Evolutionary conservation across 2,888 invertebrate species (phyloP), one percentile per base, ranked within the genome.

Genomic region (Graphium colonna): DNA sequence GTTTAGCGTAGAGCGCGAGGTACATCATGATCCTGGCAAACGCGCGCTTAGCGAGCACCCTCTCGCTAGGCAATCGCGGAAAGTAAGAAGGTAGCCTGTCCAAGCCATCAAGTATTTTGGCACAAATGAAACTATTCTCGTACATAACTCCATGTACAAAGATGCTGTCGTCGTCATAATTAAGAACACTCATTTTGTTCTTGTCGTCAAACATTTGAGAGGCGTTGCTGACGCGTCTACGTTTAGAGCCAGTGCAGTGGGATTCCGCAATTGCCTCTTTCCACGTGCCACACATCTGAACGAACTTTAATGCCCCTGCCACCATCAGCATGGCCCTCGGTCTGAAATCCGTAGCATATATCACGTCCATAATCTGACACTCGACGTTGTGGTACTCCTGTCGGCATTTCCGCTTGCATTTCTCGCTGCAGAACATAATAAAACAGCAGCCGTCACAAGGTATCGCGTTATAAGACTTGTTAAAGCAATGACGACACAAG

Each of bases 401-500:
- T 5, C 50, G 7, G 9, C 62, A 59, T 12, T 28, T 36, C n/a
- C 51, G 18, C 41, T 53, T 53, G 41, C 62, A 62, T 13, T 52
- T 31, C 1, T 56, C 40, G 18, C 43, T 44, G 13, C 62, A 62
- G 41, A 62, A 62, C 40, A 62, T 26, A 15, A 47, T 55, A 16
- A 15, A 55, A 31, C 60, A 60, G 28, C 62, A 62, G n/a, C 38
- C 45, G 0, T 59, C 44, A 45, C 60, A 61, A 4, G 61, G 58
- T 17, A 51, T 57, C 33, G 62, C 36, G 50, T 60, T 61, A 12
- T 56, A 44, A n/a, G 55, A 44, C 49, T 50, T 57, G 28, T 58
- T 59, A 15, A 59, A 55, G 36, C 55, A 60, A 16, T 60, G 53
- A 10, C 69, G 63, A 42, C 73, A 73, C 0, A 62, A 51, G 16